Percentiles rank a stretch among this genome's conserved stretches.
Evolutionary conservation across 2,888 invertebrate species (phyloP).

Genomic region (Sinopyrophorus schimmeli): DNA sequence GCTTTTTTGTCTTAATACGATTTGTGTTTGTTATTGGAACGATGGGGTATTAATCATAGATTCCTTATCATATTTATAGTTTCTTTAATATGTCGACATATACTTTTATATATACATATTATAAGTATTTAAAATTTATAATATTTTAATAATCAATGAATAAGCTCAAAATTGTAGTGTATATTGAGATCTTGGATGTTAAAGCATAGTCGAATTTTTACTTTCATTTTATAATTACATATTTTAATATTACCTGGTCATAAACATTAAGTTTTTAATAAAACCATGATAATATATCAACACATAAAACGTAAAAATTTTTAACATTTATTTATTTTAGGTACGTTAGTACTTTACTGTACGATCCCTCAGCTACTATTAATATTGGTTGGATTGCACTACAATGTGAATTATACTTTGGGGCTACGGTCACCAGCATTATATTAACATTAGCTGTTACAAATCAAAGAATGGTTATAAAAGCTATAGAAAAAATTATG

Average conservation of each 20-base stretch:
- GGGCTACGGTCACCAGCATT: conserved; percentile 31
- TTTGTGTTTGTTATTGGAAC: conserved; percentile 26
- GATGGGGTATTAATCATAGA: conserved; percentile 21
- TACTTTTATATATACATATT: not conserved
- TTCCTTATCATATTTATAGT: not conserved
- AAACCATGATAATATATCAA: too few relatives aligned
- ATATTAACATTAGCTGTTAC: conserved; percentile 29
- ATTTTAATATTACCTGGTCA: too few relatives aligned
- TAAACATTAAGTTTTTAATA: too few relatives aligned
- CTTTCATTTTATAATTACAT: too few relatives aligned
- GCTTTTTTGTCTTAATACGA: conserved; percentile 22
- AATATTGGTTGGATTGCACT: conserved; percentile 35
- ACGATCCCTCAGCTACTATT: conserved; percentile 25
- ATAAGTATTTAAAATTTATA: not conserved
- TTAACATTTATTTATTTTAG: too few relatives aligned
- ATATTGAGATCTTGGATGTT: too few relatives aligned
- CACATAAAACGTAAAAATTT: too few relatives aligned
- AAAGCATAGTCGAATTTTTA: too few relatives aligned
- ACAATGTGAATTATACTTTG: conserved; percentile 37
- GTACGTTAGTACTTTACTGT: conserved; percentile 26
- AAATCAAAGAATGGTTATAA: conserved; percentile 32
- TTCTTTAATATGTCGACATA: not conserved
- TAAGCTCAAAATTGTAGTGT: too few relatives aligned
- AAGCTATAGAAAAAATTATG: conserved; percentile 24
- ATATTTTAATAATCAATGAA: too few relatives aligned